Conservation (phyloP, 2,113 vertebrate genomes). For the Charina bottae region DNA sequence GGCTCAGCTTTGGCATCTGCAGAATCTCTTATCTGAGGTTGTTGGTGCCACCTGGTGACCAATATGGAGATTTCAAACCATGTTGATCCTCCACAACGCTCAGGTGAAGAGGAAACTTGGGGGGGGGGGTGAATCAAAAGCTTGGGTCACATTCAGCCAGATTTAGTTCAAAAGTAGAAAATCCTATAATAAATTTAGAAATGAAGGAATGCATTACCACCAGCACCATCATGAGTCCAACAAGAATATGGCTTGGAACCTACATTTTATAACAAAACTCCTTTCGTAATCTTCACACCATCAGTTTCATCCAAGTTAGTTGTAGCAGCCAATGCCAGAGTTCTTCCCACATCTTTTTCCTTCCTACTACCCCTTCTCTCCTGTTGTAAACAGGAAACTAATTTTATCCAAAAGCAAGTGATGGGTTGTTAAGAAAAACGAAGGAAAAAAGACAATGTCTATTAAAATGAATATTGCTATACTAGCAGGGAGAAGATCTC, state of each 20-base stretch:
- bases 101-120: background rate
- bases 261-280: background rate
- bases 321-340: too few relatives aligned
- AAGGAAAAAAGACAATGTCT: background rate
- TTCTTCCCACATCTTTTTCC: background rate
- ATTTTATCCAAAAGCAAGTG: background rate
- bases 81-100: background rate
- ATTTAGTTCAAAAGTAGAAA: background rate
- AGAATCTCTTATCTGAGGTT: background rate
- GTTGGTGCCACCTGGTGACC: slow-evolving; percentile 42
- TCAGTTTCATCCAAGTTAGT: background rate
- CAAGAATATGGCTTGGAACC: background rate
- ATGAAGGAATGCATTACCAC: background rate
- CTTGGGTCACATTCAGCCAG: background rate
- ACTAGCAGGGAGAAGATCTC: background rate
- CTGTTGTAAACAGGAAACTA: background rate
- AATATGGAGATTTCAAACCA: background rate
- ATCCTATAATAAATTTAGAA: background rate
- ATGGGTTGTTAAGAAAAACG: background rate
- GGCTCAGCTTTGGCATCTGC: background rate
- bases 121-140: background rate
- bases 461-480: background rate
- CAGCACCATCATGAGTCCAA: background rate
- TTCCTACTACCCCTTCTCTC: background rate
- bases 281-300: background rate